A percentile compares a stretch with the other conserved stretches of the same genome.
These are phyloP conservation scores for Marasmarcha lunaedactyla DNA, from an alignment of 2,888 invertebrate species.

Conservation along the genomic window DNA sequence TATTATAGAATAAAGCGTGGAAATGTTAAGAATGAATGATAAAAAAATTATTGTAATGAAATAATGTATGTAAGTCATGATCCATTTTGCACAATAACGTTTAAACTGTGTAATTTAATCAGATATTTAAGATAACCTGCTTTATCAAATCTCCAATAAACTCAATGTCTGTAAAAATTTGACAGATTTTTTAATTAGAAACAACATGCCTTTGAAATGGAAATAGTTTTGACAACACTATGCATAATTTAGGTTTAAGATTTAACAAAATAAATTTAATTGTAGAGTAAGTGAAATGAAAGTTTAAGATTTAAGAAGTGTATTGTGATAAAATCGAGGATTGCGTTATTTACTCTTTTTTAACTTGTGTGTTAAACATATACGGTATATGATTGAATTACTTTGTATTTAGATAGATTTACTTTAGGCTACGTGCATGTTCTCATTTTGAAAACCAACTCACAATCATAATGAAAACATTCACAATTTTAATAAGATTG, in stretches of 20 bases:
- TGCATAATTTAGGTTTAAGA: constrained; percentile 55
- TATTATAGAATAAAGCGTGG: too few species aligned
- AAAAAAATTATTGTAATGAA: too few species aligned
- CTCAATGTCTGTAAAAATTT: too few species aligned
- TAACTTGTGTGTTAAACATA: constrained; percentile 16
- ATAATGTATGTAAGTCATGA: too few species aligned
- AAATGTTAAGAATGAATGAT: too few species aligned
- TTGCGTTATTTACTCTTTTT: constrained; percentile 38
- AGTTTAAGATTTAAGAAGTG: constrained; percentile 31
- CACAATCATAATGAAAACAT: neutral
- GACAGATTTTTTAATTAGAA: too few species aligned
- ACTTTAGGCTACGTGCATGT: neutral
- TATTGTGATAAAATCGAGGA: constrained; percentile 41
- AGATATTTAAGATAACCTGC: too few species aligned
- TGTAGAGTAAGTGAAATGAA: constrained; percentile 26
- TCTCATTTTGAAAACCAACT: neutral
- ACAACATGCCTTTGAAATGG: too few species aligned
- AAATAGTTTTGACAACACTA: too few species aligned
- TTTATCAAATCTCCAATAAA: too few species aligned
- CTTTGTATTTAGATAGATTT: neutral
- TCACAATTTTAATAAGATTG: constrained; percentile 16
- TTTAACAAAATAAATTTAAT: constrained; percentile 20
- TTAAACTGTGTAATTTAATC: too few species aligned
- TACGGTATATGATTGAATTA: neutral
- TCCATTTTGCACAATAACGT: too few species aligned